A percentile compares a stretch with the other conserved stretches of the same genome.
Evolutionary conservation across 1,140 invertebrate genomes (phyloP).

Genomic region (Macrocentrus cingulum): DNA sequence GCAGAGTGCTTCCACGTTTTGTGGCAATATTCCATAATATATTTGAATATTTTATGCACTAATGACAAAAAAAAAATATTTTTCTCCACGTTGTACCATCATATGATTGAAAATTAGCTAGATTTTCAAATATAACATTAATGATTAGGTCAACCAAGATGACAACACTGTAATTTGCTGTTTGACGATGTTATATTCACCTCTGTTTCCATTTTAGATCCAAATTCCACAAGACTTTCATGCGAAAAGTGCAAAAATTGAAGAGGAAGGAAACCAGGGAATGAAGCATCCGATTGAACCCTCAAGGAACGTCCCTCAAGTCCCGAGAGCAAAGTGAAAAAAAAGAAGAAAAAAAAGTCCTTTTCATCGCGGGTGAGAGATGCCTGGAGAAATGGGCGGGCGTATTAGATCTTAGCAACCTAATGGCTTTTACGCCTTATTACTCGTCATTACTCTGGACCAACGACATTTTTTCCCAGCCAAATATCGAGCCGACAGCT

Average conservation of each 20-base stretch:
- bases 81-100: too few relatives aligned
- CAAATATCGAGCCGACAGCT: constrained; percentile 16
- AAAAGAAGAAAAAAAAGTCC: constrained; percentile 6
- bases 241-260: not conserved
- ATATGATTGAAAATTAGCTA: too few relatives aligned
- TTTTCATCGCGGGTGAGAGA: constrained; percentile 5
- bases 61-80: too few relatives aligned
- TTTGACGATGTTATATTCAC: not conserved
- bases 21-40: too few relatives aligned
- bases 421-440: constrained; percentile 41
- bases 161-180: not conserved
- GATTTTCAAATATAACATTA: too few relatives aligned
- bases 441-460: constrained; percentile 33
- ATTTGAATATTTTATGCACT: too few relatives aligned
- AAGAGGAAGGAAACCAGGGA: not conserved
- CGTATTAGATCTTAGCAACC: constrained; percentile 24
- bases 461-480: constrained; percentile 5
- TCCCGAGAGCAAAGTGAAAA: not conserved
- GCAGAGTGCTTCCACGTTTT: too few relatives aligned
- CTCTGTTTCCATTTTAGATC: not conserved
- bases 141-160: too few relatives aligned
- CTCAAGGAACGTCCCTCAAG: not conserved
- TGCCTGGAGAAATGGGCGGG: constrained; percentile 1
- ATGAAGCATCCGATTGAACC: not conserved
- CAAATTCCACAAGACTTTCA: not conserved